A percentile compares a stretch with the other conserved stretches of the same genome.
phyloP scores from a whole-genome alignment of 2,797 vertebrate genomes.

The Galaxias olidus region DNA sequence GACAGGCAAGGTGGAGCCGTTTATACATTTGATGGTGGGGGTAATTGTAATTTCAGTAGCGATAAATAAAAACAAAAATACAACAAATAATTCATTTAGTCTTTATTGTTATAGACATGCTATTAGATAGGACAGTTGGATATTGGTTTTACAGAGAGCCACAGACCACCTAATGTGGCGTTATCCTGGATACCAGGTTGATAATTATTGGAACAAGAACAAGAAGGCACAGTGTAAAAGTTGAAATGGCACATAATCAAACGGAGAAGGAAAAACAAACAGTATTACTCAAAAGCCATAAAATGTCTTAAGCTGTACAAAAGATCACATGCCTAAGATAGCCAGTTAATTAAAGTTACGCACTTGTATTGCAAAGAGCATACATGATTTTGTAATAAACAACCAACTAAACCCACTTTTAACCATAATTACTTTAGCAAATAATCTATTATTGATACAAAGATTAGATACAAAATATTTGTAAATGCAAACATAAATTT shows the following conservation, averaged over 20 bases:
- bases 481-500: slow-evolving; percentile 43
- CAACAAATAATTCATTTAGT: slow-evolving; percentile 22
- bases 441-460: slow-evolving; percentile 57
- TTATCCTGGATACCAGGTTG: slow-evolving; percentile 80
- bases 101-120: slow-evolving; percentile 79
- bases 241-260: slow-evolving; percentile 69
- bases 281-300: slow-evolving; percentile 44
- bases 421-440: slow-evolving; percentile 31
- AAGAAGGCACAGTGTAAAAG: slow-evolving; percentile 75
- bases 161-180: slow-evolving; percentile 64
- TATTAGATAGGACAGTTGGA: slow-evolving; percentile 62
- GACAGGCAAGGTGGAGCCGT: no score
- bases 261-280: slow-evolving; percentile 32
- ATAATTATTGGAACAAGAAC: slow-evolving; percentile 66
- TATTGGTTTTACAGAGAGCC: slow-evolving; percentile 62
- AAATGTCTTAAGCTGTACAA: slow-evolving; percentile 31
- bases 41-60: no score
- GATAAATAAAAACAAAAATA: not conserved
- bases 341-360: slow-evolving; percentile 46
- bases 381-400: slow-evolving; percentile 41
- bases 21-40: no score
- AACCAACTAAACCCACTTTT: slow-evolving; percentile 22
- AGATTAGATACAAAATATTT: slow-evolving; percentile 24
- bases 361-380: slow-evolving; percentile 41
- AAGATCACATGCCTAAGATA: slow-evolving; percentile 64